phyloP scores from a whole-genome alignment of 2,113 vertebrate genomes.

The Cichladusa arquata region DNA sequence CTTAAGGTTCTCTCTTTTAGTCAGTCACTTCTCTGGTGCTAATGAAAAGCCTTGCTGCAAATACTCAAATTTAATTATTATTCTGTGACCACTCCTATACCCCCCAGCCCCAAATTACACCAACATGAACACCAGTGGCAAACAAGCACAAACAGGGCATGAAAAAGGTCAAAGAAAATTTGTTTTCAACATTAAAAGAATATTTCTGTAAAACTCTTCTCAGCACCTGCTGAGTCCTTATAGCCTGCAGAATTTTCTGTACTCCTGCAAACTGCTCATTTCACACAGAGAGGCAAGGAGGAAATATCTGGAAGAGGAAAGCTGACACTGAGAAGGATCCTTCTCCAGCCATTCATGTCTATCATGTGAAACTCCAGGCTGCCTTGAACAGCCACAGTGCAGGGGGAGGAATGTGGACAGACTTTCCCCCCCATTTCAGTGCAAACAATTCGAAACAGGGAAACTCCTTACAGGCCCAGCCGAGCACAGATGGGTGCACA shows the following conservation, averaged over 20 bases:
- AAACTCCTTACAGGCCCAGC: neutral
- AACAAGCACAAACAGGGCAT: conserved; percentile 43
- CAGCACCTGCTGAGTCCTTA: neutral
- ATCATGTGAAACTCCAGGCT: neutral
- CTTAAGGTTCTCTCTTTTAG: conserved; percentile 29
- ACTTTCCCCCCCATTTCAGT: neutral
- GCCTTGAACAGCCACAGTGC: neutral
- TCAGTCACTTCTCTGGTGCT: conserved; percentile 5
- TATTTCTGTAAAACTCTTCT: neutral
- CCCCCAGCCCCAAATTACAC: conserved; percentile 49
- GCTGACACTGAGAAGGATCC: neutral
- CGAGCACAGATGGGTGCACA: fast-evolving
- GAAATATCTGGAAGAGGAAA: neutral
- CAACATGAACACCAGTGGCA: neutral
- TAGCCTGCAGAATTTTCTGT: neutral
- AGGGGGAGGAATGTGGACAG: neutral
- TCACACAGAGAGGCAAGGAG: neutral
- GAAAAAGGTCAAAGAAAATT: conserved; percentile 44
- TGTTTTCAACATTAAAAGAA: neutral
- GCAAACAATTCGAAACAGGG: neutral
- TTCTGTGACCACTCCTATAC: conserved; percentile 40
- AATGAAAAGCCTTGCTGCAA: conserved; percentile 55
- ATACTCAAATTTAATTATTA: conserved; percentile 26
- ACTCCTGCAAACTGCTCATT: neutral
- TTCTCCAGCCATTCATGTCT: neutral